Evolutionary conservation across 2,113 vertebrate genomes (phyloP), one percentile per base, ranked within the genome.

Genomic region (Microcebus lehilahytsara): DNA sequence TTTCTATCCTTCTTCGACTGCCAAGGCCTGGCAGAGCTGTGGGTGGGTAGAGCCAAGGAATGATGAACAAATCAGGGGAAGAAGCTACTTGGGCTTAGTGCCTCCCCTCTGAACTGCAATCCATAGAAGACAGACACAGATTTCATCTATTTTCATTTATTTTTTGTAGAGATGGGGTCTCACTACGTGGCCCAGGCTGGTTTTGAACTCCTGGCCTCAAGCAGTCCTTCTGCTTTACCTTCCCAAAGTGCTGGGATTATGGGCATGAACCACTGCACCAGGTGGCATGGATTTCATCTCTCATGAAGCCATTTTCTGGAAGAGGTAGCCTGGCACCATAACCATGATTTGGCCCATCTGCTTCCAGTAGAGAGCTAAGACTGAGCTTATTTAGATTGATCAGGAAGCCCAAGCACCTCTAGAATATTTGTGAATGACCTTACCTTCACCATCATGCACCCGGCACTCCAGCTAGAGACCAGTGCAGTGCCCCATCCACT

Each of bases 331-430:
- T 87, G 49, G 51, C 6, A 78, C 85, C 32, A 25, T 78, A 42
- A 85, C 56, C 25, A 49, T 58, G 58, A 81, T 78, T 64, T 95
- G 74, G 62, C 79, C 30, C 13, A 34, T 78, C 37, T 86, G 77
- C 69, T 81, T 95, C 77, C 95, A 78, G 49, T 37, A 81, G 84
- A 97, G 78, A 90, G 75, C 34, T 66, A 58, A 53, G 42, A 53
- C 58, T 64, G 64, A 91, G 37, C 8, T 78, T 89, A 64, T 19
- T 49, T 67, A 27, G 34, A 60, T 12, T 84, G 80, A 60, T 58
- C 14, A 42, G 81, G 42, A 74, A 46, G 23, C 49, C 60, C 6
- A 20, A 60, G 42, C 17, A 85, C 64, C 46, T 49, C 30, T 46
- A n/a, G 67, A 46, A 20, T 89, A 75, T 71, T 94, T 67, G 67